Conservation (phyloP, 1,140 invertebrate genomes). For the Hormaphis cornu region DNA sequence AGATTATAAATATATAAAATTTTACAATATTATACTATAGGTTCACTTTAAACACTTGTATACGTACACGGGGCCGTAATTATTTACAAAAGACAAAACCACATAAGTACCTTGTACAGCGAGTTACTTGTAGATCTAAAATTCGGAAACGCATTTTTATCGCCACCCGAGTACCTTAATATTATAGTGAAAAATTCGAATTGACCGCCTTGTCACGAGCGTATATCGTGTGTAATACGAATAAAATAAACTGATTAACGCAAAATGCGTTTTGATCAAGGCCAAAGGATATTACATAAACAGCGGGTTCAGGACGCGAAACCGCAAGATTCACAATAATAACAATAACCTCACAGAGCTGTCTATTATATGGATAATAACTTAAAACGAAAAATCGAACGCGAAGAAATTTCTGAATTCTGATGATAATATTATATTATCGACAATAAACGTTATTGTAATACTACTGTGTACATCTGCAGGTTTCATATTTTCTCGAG, state of each 20-base stretch:
- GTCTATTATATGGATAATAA: not conserved
- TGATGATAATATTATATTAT: no score
- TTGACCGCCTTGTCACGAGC: not conserved
- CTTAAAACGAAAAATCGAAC: conserved; percentile 21
- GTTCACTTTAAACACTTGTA: not conserved
- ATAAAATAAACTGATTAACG: conserved; percentile 3
- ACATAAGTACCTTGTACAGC: conserved; percentile 1
- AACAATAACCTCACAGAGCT: not conserved
- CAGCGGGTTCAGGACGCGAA: not conserved
- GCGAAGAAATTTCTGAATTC: conserved; percentile 5
- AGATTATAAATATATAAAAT: no score
- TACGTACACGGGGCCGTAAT: not conserved
- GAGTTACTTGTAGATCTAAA: not conserved
- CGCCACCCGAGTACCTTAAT: no score
- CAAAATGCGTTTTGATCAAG: not conserved
- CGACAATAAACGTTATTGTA: not conserved
- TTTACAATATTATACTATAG: not conserved
- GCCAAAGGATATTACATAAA: conserved; percentile 2
- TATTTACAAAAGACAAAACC: not conserved
- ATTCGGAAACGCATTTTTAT: not conserved
- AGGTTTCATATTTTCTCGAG: conserved; percentile 18
- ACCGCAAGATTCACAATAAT: conserved; percentile 24
- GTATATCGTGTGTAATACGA: not conserved
- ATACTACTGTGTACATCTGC: not conserved
- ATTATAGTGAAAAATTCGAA: not conserved